Percentiles rank a stretch among this genome's conserved stretches.
Evolutionary conservation across 1,140 invertebrate genomes (phyloP).

Genomic region (Drosophila pseudoobscura): DNA sequence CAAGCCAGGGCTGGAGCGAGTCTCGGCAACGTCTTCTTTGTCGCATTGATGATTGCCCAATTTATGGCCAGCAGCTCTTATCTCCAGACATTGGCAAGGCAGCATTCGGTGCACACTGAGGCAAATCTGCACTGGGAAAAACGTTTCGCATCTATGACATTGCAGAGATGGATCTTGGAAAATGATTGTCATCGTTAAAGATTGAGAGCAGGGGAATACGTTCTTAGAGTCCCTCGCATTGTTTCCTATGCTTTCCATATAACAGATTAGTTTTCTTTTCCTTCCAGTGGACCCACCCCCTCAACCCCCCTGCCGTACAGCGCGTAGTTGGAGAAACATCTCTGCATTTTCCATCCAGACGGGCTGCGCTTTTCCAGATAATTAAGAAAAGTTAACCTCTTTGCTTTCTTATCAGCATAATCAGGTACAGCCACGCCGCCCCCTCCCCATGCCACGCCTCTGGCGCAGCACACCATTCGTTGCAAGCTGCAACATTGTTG

Average conservation of each 20-base stretch:
- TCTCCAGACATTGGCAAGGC: conserved; percentile 24
- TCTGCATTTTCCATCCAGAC: conserved; percentile 32
- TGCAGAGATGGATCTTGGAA: background rate
- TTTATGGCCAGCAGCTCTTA: conserved; percentile 57
- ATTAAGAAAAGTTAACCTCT: conserved; percentile 80
- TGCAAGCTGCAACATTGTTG: conserved; percentile 53
- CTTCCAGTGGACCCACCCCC: background rate
- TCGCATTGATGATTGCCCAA: conserved; percentile 57
- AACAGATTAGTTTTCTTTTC: background rate
- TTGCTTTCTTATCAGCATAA: conserved; percentile 79
- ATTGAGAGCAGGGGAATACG: too few species aligned
- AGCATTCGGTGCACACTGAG: conserved; percentile 8
- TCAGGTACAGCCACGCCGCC: conserved; percentile 55
- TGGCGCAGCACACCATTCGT: conserved; percentile 17
- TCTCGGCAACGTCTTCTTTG: conserved; percentile 33
- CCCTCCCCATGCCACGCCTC: background rate
- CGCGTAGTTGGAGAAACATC: conserved; percentile 35
- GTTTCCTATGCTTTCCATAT: too few species aligned
- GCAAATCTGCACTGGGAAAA: background rate
- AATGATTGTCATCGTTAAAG: too few species aligned
- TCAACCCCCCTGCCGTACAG: background rate
- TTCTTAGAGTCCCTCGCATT: background rate
- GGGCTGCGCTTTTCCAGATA: conserved; percentile 72
- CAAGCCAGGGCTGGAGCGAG: conserved; percentile 10
- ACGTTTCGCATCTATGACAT: background rate